Percentiles rank a stretch among this genome's conserved stretches.
phyloP scores from a whole-genome alignment of 2,888 invertebrate genomes.

The Zaprionus obscuricornis region DNA sequence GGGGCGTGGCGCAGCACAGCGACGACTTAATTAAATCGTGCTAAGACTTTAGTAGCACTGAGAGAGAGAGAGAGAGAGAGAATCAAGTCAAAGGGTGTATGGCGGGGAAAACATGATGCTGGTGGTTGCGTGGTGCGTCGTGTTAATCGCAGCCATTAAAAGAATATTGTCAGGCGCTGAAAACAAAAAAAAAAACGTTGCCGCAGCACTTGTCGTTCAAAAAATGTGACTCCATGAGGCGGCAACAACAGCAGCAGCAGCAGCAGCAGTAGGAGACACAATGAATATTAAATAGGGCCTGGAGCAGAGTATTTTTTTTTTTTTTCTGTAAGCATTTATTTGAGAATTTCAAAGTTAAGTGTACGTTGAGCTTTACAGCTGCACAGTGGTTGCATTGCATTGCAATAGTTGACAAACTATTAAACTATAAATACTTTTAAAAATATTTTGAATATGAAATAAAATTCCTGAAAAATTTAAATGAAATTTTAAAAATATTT shows the following conservation, averaged over 20 bases:
- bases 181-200: conserved; percentile 62
- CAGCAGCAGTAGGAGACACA: conserved; percentile 41
- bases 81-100: background rate
- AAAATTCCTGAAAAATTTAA: too few species aligned
- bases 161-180: conserved; percentile 72
- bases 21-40: conserved; percentile 76
- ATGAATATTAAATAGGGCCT: conserved; percentile 56
- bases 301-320: too few species aligned
- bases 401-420: too few species aligned
- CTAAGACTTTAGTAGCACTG: conserved; percentile 17
- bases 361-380: too few species aligned
- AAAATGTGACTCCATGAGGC: too few species aligned
- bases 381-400: too few species aligned
- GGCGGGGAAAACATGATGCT: too few species aligned
- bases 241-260: too few species aligned
- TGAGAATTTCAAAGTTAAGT: conserved; percentile 47
- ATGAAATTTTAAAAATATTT: too few species aligned
- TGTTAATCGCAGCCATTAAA: conserved; percentile 75
- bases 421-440: too few species aligned
- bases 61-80: too few species aligned
- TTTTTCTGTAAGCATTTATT: conserved; percentile 38
- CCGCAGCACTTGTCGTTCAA: conserved; percentile 52
- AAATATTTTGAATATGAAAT: too few species aligned
- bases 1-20: conserved; percentile 38
- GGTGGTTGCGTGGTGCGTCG: conserved; percentile 21